Percentiles rank a stretch among this genome's conserved stretches.
These are phyloP conservation scores for Amyelois transitella DNA, from an alignment of 1,140 invertebrate genomes.

Conservation along the genomic window DNA sequence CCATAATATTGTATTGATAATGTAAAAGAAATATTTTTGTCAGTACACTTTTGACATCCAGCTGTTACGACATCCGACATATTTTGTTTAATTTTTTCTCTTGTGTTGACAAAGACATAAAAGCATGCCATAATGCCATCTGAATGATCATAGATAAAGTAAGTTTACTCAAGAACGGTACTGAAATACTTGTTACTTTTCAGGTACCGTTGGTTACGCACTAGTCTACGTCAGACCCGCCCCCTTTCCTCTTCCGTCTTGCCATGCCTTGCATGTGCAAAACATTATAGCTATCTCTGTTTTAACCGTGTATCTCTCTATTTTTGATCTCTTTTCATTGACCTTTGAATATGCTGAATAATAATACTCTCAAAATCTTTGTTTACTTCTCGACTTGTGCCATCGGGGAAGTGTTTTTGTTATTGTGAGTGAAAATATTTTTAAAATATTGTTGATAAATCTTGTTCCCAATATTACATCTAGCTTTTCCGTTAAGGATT, in stretches of 20 bases:
- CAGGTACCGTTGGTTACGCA: background rate
- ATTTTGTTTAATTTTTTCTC: constrained; percentile 7
- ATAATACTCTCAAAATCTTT: constrained; percentile 71
- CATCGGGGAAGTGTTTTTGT: constrained; percentile 68
- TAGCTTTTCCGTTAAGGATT: background rate
- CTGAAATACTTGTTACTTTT: background rate
- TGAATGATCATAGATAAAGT: too few relatives aligned
- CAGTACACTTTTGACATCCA: constrained; percentile 58
- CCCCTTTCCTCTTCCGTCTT: constrained; percentile 27
- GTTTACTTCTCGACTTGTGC: constrained; percentile 66
- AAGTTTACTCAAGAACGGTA: too few relatives aligned
- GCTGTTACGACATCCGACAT: constrained; percentile 36
- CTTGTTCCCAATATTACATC: background rate
- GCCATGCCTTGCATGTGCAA: constrained; percentile 7
- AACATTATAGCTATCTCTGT: constrained; percentile 29
- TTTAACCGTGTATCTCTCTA: constrained; percentile 20
- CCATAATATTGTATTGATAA: constrained; percentile 64
- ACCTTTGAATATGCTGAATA: constrained; percentile 71
- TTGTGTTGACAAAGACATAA: too few relatives aligned
- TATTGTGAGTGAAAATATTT: constrained; percentile 57
- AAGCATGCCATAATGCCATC: too few relatives aligned
- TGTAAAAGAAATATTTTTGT: constrained; percentile 39
- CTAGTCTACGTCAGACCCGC: background rate
- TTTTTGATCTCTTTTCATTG: constrained; percentile 39
- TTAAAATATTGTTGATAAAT: constrained; percentile 5